Evolutionary conservation across 2,797 vertebrate species (phyloP), one percentile per base, ranked within the genome.

Genomic region (Enteromius anoplus): DNA sequence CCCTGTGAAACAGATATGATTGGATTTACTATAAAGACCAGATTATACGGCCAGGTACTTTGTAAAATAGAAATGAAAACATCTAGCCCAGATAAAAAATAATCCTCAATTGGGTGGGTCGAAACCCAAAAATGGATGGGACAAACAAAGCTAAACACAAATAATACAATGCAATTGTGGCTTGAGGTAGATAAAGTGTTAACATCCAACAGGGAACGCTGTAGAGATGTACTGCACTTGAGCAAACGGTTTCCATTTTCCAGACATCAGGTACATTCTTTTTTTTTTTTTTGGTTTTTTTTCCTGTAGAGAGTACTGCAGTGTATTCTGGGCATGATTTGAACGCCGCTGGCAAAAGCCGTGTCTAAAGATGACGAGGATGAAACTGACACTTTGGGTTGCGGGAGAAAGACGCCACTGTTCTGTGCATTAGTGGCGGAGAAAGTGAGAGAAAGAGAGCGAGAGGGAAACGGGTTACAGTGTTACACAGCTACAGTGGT

Each of bases 281-380:
- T n/a, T 68, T 19, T 32, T 12, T 42, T 47, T 14, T 9, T 40
- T n/a, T n/a, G n/a, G n/a, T n/a, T n/a, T n/a, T n/a, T n/a, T n/a
- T n/a, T n/a, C 37, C 19, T 4, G 34, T 8, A 29, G 17, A 37
- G 32, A 64, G 80, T 49, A 47, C 29, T 34, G 62, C 53, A 72
- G 77, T 81, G 69, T 62, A 70, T 85, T 66, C 60, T 49, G 62
- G 83, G 82, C 45, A 75, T 34, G 69, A 85, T 84, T 82, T 65
- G 75, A 85, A 87, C 32, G 29, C 32, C 40, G 49, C 40, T 81
- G 82, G 70, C 64, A 62, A 45, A 83, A 55, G 62, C 60, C 11
- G 21, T 32, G 45, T 84, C 78, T 79, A 51, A 84, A 85, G 78
- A 83, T 85, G 84, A 85, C 53, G 29, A 84, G 69, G 49, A 73